Conservation (phyloP, 1,140 invertebrate genomes). For the Patella vulgata region DNA sequence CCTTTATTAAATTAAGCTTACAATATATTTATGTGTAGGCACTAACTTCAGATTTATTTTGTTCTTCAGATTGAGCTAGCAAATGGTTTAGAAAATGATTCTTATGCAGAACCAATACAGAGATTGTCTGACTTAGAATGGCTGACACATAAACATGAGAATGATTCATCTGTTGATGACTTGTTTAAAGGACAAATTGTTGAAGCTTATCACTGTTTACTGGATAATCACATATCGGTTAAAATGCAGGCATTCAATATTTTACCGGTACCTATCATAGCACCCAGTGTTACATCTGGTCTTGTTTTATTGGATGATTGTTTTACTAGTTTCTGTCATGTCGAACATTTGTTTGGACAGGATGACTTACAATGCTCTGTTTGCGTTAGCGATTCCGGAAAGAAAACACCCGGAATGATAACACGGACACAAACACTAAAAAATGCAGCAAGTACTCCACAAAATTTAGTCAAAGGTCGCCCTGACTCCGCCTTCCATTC, state of each 20-base stretch:
- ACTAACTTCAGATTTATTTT: too few species aligned
- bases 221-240: constrained; percentile 58
- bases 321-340: constrained; percentile 58
- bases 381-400: constrained; percentile 16
- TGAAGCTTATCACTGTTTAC: constrained; percentile 54
- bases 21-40: too few species aligned
- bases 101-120: constrained; percentile 63
- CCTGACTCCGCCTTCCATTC: constrained; percentile 37
- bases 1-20: too few species aligned
- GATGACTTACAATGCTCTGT: constrained; percentile 39
- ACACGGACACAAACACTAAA: background rate
- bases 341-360: constrained; percentile 52
- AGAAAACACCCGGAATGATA: constrained; percentile 11
- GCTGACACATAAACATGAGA: constrained; percentile 60
- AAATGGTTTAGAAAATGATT: constrained; percentile 58
- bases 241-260: constrained; percentile 61
- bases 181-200: constrained; percentile 63
- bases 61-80: constrained; percentile 58
- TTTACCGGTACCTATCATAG: constrained; percentile 59
- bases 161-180: constrained; percentile 59
- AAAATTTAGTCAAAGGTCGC: constrained; percentile 7
- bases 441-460: background rate
- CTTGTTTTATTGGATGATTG: constrained; percentile 58
- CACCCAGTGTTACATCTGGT: constrained; percentile 44
- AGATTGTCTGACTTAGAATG: constrained; percentile 62